Conservation (phyloP, 64 coral and sea anemone genomes). For the Cladopsammia gracilis region DNA sequence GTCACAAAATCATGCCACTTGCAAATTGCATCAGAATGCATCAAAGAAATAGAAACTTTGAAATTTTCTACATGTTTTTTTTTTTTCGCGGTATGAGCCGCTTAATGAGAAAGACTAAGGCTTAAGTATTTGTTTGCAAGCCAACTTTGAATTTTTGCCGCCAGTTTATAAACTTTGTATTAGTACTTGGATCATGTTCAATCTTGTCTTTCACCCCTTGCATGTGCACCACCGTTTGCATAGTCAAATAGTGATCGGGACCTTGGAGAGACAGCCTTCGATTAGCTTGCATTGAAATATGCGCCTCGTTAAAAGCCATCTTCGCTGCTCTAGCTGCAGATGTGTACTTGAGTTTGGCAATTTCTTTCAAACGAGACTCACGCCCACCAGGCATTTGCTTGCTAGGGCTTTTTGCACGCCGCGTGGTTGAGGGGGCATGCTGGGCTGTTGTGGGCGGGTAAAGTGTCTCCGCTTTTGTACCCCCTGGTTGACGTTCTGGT, state of each 20-base stretch:
- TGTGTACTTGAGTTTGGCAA: constrained; percentile 56
- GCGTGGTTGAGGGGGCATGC: background rate
- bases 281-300: constrained; percentile 36
- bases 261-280: background rate
- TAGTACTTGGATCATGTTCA: background rate
- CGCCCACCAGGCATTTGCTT: background rate
- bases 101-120: background rate
- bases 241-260: background rate
- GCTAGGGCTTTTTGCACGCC: background rate
- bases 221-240: background rate
- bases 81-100: background rate
- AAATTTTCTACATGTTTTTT: background rate
- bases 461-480: background rate
- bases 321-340: constrained; percentile 66
- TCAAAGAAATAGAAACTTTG: background rate
- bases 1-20: too few species aligned
- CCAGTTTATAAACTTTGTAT: constrained; percentile 32
- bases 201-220: too few species aligned
- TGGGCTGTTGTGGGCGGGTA: background rate
- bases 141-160: constrained; percentile 33
- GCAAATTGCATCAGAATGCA: too few species aligned
- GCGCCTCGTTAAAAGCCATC: constrained; percentile 69
- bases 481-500: background rate
- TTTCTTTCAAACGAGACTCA: constrained; percentile 35
- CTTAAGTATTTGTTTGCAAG: background rate